These are phyloP conservation scores for Trissolcus japonicus DNA, from an alignment of 2,888 invertebrate species.

Conservation along the genomic window DNA sequence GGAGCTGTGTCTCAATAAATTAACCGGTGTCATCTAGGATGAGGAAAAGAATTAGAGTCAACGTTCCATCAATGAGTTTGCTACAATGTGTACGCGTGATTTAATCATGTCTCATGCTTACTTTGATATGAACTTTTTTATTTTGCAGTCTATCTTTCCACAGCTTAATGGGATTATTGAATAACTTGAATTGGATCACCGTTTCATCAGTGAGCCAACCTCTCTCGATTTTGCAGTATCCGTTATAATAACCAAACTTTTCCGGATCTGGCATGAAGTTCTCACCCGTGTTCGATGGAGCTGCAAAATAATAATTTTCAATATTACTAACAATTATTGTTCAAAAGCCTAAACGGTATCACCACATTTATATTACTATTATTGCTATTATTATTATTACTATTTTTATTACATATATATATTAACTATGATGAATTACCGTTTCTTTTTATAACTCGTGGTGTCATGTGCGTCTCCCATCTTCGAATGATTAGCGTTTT, in stretches of 20 bases:
- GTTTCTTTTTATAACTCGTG: slow-evolving; percentile 80
- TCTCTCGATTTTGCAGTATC: slow-evolving; percentile 80
- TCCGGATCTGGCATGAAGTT: slow-evolving; percentile 78
- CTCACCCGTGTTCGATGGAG: slow-evolving; percentile 67
- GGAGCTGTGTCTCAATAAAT: slow-evolving; percentile 77
- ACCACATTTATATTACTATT: no score
- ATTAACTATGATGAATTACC: slow-evolving; percentile 66
- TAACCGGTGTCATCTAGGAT: slow-evolving; percentile 82
- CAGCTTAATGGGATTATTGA: slow-evolving; percentile 86
- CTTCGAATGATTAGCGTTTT: slow-evolving; percentile 81
- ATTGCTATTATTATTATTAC: no score
- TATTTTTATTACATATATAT: no score
- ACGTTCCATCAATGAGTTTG: not conserved
- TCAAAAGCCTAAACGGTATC: no score
- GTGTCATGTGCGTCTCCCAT: slow-evolving; percentile 88
- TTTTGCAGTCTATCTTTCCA: slow-evolving; percentile 85
- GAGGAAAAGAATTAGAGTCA: slow-evolving; percentile 2
- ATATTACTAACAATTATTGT: not conserved
- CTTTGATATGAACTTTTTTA: slow-evolving; percentile 83
- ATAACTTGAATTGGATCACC: slow-evolving; percentile 89
- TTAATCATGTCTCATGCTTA: slow-evolving; percentile 62
- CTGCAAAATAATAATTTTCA: slow-evolving; percentile 58
- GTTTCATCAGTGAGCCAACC: slow-evolving; percentile 92
- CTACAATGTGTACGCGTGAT: not conserved
- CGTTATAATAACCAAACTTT: slow-evolving; percentile 82